phyloP scores from a whole-genome alignment of 2,888 invertebrate genomes.

The Hypercompe scribonia region DNA sequence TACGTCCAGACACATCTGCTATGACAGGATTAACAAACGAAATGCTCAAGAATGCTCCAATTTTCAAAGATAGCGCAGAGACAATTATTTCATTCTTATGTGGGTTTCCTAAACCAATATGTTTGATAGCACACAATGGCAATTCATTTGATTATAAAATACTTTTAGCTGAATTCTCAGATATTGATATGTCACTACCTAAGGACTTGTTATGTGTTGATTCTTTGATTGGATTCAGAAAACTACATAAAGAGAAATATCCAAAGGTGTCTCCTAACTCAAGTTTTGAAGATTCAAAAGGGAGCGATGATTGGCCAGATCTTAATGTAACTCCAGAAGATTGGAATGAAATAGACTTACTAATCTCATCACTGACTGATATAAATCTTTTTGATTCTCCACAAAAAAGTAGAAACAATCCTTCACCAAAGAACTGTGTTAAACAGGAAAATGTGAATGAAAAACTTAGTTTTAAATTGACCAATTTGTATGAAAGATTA shows the following conservation, averaged over 20 bases:
- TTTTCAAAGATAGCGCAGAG: conserved; percentile 86
- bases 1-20: conserved; percentile 73
- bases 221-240: conserved; percentile 87
- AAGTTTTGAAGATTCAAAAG: conserved; percentile 56
- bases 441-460: conserved; percentile 17
- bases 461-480: conserved; percentile 68
- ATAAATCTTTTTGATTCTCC: conserved; percentile 45
- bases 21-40: conserved; percentile 90
- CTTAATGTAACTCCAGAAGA: conserved; percentile 68
- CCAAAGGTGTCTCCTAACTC: conserved; percentile 21
- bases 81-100: conserved; percentile 88
- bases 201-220: conserved; percentile 88
- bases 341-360: conserved; percentile 67
- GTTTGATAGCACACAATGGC: conserved; percentile 95
- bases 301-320: conserved; percentile 73
- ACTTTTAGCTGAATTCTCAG: conserved; percentile 86
- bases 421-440: neutral
- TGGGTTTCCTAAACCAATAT: conserved; percentile 89
- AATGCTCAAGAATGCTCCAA: conserved; percentile 86
- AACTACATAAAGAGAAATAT: conserved; percentile 61
- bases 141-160: conserved; percentile 92
- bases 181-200: conserved; percentile 80
- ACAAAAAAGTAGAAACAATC: conserved; percentile 11
- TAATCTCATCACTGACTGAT: conserved; percentile 60
- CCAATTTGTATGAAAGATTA: conserved; percentile 84